Base-by-base conservation (phyloP, 2,888 invertebrate genomes). In the Synergus itoensis region DNA sequence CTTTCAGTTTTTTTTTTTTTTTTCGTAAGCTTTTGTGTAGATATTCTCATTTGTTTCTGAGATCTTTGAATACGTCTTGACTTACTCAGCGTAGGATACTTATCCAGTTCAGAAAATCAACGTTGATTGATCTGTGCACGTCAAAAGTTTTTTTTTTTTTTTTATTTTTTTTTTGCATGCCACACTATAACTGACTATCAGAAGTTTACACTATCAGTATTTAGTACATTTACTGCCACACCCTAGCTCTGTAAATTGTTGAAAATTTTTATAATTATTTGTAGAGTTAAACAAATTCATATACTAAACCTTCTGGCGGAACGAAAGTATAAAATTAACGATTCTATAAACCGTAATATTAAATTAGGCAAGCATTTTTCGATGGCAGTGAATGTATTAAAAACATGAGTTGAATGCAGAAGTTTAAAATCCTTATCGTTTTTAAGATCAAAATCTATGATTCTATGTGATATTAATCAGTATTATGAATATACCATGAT, bases 401-500 rank as follows among this genome's bases (percentile, higher is more conserved):
- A 73, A 1, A 48, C 21, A 75, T 28, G n/a, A 40, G 53, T 63
- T 60, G 77, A 73, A 62, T 73, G 67, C 60, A 69, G 62, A 80
- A 45, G 18, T 77, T 77, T n/a, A 41, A n/a, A 65, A 41, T 65
- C 18, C 28, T 40, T 45, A 63, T 41, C 43, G 43, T 65, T 76
- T 14, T 75, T 64, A 63, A 63, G 40, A 67, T 73, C 73, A 76
- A 67, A 14, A 77, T 69, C 67, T 80, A 79, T 78, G 79, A 82
- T 80, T 79, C 57, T 87, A 84, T 79, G 85, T 86, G 85, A 88
- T 85, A 85, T 84, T 84, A 81, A 82, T 84, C 80, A 85, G 84
- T 85, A 85, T 88, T 86, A 87, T 87, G 86, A 86, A 85, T 86
- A 84, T 83, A 86, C 73, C 82, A 86, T 86, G 78, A 83, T 79